Conservation (phyloP, 2,113 vertebrate genomes). For the Zosterops lateralis region DNA sequence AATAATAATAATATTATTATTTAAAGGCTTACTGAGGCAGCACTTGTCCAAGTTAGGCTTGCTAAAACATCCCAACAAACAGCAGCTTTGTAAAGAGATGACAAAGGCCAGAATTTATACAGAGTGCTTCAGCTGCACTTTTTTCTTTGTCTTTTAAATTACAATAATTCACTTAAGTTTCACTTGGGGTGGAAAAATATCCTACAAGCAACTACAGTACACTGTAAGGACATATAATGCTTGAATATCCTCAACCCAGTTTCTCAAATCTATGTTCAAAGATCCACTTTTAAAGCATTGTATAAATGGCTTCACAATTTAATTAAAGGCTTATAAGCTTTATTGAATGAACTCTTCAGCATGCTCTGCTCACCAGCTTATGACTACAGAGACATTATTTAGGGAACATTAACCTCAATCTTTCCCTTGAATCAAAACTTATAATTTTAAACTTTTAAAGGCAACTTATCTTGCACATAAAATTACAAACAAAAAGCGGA, state of each 20-base stretch:
- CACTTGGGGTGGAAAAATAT: neutral
- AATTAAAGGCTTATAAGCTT: conserved; percentile 13
- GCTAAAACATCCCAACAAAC: neutral
- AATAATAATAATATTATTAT: neutral
- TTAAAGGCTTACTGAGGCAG: neutral
- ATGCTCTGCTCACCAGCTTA: neutral
- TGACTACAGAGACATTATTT: neutral
- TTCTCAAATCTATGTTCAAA: neutral
- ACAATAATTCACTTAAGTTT: neutral
- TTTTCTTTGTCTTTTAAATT: neutral
- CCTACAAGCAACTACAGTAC: neutral
- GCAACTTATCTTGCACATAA: conserved; percentile 6
- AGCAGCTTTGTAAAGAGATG: neutral
- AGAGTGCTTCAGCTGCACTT: neutral
- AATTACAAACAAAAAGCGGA: conserved; percentile 48
- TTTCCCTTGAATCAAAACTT: conserved; percentile 2
- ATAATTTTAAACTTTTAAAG: conserved; percentile 9
- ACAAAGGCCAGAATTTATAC: neutral
- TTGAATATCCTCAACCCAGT: neutral
- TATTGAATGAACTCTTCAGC: neutral
- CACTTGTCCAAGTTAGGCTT: neutral
- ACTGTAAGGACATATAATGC: neutral
- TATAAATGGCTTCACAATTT: conserved; percentile 1
- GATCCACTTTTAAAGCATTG: neutral
- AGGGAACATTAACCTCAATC: conserved; percentile 36